Conservation (phyloP, 2,797 vertebrate species). For the Champsocephalus esox region DNA sequence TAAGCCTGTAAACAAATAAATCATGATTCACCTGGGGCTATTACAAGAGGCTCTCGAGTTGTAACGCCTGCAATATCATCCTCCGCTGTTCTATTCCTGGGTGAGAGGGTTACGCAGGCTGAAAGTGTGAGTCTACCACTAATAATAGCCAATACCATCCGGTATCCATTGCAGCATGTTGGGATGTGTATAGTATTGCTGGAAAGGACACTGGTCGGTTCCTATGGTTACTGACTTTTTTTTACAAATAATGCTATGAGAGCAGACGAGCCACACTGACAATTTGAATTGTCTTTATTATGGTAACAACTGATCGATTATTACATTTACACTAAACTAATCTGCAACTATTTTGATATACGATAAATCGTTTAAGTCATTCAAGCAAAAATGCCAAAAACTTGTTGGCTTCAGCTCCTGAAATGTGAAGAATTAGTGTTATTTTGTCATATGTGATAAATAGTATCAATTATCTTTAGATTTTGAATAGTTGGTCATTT, state of each 20-base stretch:
- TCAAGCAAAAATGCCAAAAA: background rate
- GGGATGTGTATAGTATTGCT: constrained; percentile 34
- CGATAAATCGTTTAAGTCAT: too few relatives aligned
- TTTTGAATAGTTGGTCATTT: background rate
- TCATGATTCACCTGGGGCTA: constrained; percentile 65
- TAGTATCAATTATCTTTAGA: background rate
- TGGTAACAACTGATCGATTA: background rate
- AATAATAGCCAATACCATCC: constrained; percentile 69
- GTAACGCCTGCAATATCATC: constrained; percentile 57
- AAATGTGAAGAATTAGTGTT: background rate
- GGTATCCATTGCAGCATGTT: constrained; percentile 49
- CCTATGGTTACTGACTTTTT: constrained; percentile 12
- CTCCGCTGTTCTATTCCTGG: constrained; percentile 55
- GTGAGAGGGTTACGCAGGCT: constrained; percentile 42
- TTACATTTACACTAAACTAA: background rate
- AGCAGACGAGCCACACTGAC: background rate
- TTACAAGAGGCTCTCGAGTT: constrained; percentile 60
- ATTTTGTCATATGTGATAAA: background rate
- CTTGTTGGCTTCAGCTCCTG: background rate
- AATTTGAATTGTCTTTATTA: background rate
- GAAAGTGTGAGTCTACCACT: constrained; percentile 49
- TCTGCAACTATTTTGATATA: background rate
- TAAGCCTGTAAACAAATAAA: constrained; percentile 34
- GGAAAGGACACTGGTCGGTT: constrained; percentile 3
- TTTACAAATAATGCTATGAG: constrained; percentile 10